These are phyloP conservation scores for Clunio marinus DNA, from an alignment of 2,888 invertebrate genomes.

Conservation along the genomic window DNA sequence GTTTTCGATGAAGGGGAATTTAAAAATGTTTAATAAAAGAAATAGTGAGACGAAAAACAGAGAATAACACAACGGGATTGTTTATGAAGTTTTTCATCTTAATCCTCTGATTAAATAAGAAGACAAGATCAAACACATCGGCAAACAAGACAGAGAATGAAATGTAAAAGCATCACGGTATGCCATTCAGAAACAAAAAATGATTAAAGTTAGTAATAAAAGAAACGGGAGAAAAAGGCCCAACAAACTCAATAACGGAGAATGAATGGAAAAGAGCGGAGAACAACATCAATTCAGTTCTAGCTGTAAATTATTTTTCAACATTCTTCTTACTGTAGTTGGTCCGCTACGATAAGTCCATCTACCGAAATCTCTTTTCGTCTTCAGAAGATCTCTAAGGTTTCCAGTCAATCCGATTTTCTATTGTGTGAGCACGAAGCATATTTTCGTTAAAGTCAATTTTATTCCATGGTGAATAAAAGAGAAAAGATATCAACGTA, in stretches of 20 bases:
- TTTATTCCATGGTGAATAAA: too few species aligned
- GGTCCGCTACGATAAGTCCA: not conserved
- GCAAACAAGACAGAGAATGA: too few species aligned
- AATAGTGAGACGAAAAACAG: too few species aligned
- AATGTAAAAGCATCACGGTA: too few species aligned
- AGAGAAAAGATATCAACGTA: too few species aligned
- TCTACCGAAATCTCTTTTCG: not conserved
- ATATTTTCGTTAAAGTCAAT: not conserved
- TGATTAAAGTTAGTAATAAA: too few species aligned
- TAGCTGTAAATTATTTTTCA: conserved; percentile 3
- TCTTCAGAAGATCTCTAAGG: not conserved
- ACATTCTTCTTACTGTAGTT: not conserved
- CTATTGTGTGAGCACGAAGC: not conserved
- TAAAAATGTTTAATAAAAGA: too few species aligned
- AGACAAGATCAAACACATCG: not conserved
- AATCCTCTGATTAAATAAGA: not conserved
- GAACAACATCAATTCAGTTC: not conserved
- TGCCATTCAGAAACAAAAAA: not conserved
- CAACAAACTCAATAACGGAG: conserved; percentile 1
- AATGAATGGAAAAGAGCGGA: not conserved
- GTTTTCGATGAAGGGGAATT: too few species aligned
- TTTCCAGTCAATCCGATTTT: not conserved
- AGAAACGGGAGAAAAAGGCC: too few species aligned
- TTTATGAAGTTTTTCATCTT: not conserved
- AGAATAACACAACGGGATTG: conserved; percentile 2